A percentile compares a stretch with the other conserved stretches of the same genome.
phyloP scores from a whole-genome alignment of 2,797 vertebrate genomes.

The Gymnodraco acuticeps region DNA sequence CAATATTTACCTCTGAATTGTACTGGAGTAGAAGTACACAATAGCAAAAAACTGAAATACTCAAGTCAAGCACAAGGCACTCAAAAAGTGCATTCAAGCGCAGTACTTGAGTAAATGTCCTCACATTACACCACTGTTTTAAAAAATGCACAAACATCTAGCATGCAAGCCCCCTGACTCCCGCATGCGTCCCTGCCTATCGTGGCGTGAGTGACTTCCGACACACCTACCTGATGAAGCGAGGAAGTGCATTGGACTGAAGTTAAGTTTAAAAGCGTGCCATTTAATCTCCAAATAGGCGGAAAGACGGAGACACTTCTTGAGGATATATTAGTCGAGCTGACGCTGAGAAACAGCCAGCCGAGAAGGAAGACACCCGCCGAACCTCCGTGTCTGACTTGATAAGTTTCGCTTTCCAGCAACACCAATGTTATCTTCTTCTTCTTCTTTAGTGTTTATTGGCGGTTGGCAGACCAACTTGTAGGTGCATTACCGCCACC shows the following conservation, averaged over 20 bases:
- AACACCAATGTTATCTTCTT: neutral
- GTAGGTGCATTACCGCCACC: too few species aligned
- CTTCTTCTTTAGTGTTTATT: too few species aligned
- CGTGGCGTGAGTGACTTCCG: constrained; percentile 22
- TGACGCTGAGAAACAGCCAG: neutral
- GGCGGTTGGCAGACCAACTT: too few species aligned
- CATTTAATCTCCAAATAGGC: neutral
- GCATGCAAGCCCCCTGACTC: neutral
- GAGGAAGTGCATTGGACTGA: constrained; percentile 58
- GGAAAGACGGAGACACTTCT: accelerated
- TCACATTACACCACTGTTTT: too few species aligned
- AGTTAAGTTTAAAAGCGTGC: constrained; percentile 20
- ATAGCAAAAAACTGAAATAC: too few species aligned
- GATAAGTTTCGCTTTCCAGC: constrained; percentile 73
- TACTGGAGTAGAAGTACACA: too few species aligned
- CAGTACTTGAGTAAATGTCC: too few species aligned
- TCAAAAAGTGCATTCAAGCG: too few species aligned
- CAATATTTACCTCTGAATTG: too few species aligned
- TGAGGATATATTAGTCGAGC: neutral
- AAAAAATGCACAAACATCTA: neutral
- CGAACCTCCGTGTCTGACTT: too few species aligned
- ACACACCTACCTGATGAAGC: constrained; percentile 64
- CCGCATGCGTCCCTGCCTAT: neutral
- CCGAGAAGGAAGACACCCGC: neutral
- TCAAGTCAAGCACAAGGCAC: too few species aligned